Percentiles rank a stretch among this genome's conserved stretches.
Conservation (phyloP, 2,888 invertebrate genomes). For the Quadroppia sp. region DNA sequence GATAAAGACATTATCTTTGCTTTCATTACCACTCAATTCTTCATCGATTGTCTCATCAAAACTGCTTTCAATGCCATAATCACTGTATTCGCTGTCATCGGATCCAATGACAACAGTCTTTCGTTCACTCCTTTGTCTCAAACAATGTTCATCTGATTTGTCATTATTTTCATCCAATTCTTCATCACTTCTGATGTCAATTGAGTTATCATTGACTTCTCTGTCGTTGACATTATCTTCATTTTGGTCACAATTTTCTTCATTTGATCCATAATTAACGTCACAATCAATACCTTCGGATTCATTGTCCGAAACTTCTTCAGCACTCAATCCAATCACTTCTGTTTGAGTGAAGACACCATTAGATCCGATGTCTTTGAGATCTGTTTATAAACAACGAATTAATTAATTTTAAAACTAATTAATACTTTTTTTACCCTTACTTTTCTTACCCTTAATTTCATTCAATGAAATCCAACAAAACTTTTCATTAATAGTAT, state of each 20-base stretch:
- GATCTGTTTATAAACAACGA: not conserved
- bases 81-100: not conserved
- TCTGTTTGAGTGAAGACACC: not conserved
- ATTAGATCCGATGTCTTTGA: not conserved
- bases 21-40: not conserved
- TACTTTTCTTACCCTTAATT: not conserved
- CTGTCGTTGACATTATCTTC: too few relatives aligned
- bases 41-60: not conserved
- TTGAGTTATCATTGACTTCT: not conserved
- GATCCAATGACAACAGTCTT: not conserved
- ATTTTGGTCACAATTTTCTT: not conserved
- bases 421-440: not conserved
- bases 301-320: not conserved
- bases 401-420: not conserved
- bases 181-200: not conserved
- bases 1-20: not conserved
- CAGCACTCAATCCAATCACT: not conserved
- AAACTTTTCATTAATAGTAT: not conserved
- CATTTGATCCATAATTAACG: not conserved
- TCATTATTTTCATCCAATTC: not conserved
- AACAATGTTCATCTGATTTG: not conserved
- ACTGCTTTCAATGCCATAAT: too few relatives aligned
- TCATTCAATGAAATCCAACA: not conserved
- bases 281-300: not conserved
- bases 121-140: not conserved